These are phyloP conservation scores for Rhabdophis nuchalis DNA, from an alignment of 2,797 vertebrate species.

Conservation along the genomic window DNA sequence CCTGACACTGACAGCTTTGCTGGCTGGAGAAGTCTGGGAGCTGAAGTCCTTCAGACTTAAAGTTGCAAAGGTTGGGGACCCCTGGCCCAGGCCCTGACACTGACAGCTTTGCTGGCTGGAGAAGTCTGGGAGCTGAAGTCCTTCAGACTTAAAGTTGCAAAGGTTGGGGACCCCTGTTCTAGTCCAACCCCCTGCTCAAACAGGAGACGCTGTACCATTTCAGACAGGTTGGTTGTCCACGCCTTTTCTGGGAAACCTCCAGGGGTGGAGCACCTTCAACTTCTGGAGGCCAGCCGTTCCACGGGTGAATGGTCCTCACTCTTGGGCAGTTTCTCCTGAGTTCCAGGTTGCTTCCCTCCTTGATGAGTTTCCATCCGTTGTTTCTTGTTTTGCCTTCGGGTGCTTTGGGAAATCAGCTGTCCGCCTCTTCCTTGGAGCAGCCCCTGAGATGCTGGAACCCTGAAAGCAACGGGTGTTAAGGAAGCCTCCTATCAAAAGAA, in stretches of 20 bases:
- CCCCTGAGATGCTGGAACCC: background rate
- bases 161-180: too few species aligned
- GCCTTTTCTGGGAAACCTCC: background rate
- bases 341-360: background rate
- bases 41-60: too few species aligned
- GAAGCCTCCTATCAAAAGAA: background rate
- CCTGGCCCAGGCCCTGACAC: too few species aligned
- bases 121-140: too few species aligned
- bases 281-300: background rate
- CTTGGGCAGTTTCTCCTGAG: background rate
- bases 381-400: background rate
- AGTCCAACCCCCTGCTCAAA: background rate
- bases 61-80: too few species aligned
- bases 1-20: too few species aligned
- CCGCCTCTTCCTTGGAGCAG: background rate
- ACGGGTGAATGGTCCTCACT: background rate
- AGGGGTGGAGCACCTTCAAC: rapidly evolving
- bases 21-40: too few species aligned
- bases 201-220: background rate
- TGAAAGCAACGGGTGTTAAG: background rate
- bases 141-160: too few species aligned
- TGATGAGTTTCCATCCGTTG: background rate
- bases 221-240: background rate
- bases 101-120: too few species aligned
- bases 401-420: background rate